Conservation (phyloP, 2,797 vertebrate species). For the Chelon auratus region DNA sequence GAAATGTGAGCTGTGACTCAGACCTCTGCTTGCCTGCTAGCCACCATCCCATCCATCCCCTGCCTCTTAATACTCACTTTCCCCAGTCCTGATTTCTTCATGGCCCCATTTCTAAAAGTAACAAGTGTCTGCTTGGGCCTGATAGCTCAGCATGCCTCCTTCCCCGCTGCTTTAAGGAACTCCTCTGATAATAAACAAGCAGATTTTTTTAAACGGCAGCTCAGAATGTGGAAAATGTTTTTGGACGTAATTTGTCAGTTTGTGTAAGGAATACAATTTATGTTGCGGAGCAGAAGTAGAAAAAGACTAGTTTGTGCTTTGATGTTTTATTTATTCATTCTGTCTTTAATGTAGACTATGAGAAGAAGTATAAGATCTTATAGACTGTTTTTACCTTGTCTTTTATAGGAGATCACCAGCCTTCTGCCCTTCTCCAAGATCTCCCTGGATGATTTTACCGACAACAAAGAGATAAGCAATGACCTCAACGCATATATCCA, state of each 20-base stretch:
- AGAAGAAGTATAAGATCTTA: background rate
- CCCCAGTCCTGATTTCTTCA: constrained; percentile 33
- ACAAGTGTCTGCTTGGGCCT: constrained; percentile 58
- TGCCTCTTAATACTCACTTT: constrained; percentile 61
- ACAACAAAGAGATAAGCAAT: constrained; percentile 90
- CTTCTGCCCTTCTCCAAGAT: constrained; percentile 89
- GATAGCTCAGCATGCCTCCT: constrained; percentile 56
- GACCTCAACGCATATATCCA: constrained; percentile 96
- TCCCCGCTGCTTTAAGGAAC: constrained; percentile 48
- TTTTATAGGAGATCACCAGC: constrained; percentile 89
- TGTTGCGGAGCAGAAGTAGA: constrained; percentile 2
- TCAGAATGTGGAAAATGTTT: constrained; percentile 36
- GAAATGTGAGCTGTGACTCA: constrained; percentile 73
- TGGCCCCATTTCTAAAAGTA: constrained; percentile 41
- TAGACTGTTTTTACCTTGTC: constrained; percentile 19
- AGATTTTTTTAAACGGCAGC: constrained; percentile 26
- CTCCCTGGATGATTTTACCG: constrained; percentile 91
- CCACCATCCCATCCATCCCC: constrained; percentile 49
- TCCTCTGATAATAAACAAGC: constrained; percentile 44
- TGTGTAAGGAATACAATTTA: constrained; percentile 10
- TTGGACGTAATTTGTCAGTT: constrained; percentile 28
- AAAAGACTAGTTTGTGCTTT: background rate
- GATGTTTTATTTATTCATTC: background rate
- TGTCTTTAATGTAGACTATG: background rate
- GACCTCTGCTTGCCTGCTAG: constrained; percentile 52